These are phyloP conservation scores for Dyspetes luteomarginatus DNA, from an alignment of 2,888 invertebrate species.

Conservation along the genomic window DNA sequence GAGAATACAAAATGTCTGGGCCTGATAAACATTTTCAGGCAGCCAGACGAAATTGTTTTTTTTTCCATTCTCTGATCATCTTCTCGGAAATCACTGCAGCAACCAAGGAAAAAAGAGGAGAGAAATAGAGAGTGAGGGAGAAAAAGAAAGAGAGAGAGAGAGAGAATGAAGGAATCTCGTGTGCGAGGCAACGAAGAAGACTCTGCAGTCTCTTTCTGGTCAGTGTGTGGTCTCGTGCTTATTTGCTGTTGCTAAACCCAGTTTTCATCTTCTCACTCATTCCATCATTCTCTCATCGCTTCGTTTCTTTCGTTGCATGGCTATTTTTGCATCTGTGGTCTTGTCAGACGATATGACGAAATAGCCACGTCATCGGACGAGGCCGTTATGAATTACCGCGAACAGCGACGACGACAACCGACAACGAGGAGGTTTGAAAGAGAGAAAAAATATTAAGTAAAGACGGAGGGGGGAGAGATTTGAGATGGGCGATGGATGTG, in stretches of 20 bases:
- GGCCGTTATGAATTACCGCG: constrained; percentile 72
- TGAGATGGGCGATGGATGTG: background rate
- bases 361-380: constrained; percentile 73
- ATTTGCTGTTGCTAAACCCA: constrained; percentile 59
- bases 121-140: background rate
- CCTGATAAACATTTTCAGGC: background rate
- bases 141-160: background rate
- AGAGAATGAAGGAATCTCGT: background rate
- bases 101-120: background rate
- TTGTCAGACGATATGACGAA: constrained; percentile 72
- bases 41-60: background rate
- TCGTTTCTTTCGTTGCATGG: constrained; percentile 41
- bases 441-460: background rate
- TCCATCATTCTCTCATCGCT: constrained; percentile 19
- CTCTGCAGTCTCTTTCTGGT: constrained; percentile 34
- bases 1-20: background rate
- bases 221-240: constrained; percentile 63
- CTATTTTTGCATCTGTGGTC: constrained; percentile 68
- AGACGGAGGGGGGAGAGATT: background rate
- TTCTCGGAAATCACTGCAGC: background rate
- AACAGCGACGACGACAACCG: constrained; percentile 16
- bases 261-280: constrained; percentile 23
- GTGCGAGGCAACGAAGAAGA: background rate
- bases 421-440: background rate
- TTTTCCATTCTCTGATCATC: background rate